A percentile compares a stretch with the other conserved stretches of the same genome.
Conservation (phyloP, 2,797 vertebrate species). For the Fratercula arctica region DNA sequence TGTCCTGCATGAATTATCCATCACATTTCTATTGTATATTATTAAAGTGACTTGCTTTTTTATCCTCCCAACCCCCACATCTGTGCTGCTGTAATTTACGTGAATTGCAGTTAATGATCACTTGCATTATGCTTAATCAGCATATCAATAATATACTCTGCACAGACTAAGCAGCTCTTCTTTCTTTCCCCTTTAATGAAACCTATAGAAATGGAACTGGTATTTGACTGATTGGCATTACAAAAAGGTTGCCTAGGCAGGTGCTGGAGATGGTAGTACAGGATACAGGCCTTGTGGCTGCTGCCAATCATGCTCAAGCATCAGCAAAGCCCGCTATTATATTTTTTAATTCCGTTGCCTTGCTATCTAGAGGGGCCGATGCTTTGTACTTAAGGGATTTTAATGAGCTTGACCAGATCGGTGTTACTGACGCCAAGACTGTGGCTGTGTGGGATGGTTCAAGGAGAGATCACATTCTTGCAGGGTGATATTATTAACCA, state of each 20-base stretch:
- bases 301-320: conserved; percentile 49
- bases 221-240: conserved; percentile 57
- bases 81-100: conserved; percentile 62
- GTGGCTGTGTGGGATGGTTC: conserved; percentile 7
- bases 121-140: conserved; percentile 68
- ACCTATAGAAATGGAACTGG: conserved; percentile 53
- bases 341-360: conserved; percentile 18
- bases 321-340: conserved; percentile 36
- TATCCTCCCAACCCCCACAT: conserved; percentile 49
- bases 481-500: conserved; percentile 32
- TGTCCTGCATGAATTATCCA: conserved; percentile 51
- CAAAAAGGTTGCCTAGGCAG: conserved; percentile 61
- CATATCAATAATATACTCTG: conserved; percentile 59
- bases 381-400: conserved; percentile 1
- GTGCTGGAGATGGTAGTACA: conserved; percentile 41
- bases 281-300: conserved; percentile 46
- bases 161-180: conserved; percentile 45
- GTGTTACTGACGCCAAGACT: not conserved
- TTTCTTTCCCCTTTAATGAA: conserved; percentile 50
- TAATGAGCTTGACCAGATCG: conserved; percentile 54
- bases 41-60: conserved; percentile 52
- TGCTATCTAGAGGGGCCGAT: not conserved
- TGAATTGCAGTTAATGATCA: conserved; percentile 64
- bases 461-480: conserved; percentile 52
- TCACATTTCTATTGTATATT: conserved; percentile 45